Evolutionary conservation across 2,113 vertebrate species (phyloP), one percentile per base, ranked within the genome.

Genomic region (Phyllopteryx taeniolatus): DNA sequence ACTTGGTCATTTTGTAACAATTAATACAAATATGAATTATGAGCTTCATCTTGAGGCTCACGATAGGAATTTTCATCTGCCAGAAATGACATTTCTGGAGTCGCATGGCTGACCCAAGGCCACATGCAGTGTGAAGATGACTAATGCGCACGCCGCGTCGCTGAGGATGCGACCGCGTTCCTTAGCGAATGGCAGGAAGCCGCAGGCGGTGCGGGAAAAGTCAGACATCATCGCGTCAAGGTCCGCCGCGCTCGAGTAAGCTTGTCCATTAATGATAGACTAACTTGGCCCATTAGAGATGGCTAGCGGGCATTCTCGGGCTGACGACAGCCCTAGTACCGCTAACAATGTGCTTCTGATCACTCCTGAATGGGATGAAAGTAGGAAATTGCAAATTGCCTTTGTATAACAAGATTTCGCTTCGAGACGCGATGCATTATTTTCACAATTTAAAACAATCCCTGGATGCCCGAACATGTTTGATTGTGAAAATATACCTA

Each of bases 271-370:
- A 77, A 78, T 60, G 64, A 74, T 15, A 56, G 54, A 56, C 57
- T 67, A 75, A 68, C 72, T 68, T 73, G 70, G 47, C 64, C 80
- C 47, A 79, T 61, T 67, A 84, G 67, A 75, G 78, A 63, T 39
- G 65, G 6, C 59, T 61, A 63, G 79, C 67, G 39, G 57, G n/a
- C 47, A 77, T 73, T 14, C 35, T 74, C 35, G 54, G 10, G 68
- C 56, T 59, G n/a, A 61, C 51, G n/a, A 19, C 2, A 12, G 42
- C 20, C 62, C n/a, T 8, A 65, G 19, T 22, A 13, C 63, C 15
- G 19, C 62, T 1, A 64, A 42, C 31, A 8, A 20, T 43, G 20
- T 44, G 31, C 15, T 2, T 63, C 61, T n/a, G 20, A 64, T n/a
- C 39, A 64, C 4, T 22, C 20, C 42, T 8, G 63, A 44, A 46